Evolutionary conservation across 2,113 vertebrate species (phyloP).

Genomic region (Alligator mississippiensis): DNA sequence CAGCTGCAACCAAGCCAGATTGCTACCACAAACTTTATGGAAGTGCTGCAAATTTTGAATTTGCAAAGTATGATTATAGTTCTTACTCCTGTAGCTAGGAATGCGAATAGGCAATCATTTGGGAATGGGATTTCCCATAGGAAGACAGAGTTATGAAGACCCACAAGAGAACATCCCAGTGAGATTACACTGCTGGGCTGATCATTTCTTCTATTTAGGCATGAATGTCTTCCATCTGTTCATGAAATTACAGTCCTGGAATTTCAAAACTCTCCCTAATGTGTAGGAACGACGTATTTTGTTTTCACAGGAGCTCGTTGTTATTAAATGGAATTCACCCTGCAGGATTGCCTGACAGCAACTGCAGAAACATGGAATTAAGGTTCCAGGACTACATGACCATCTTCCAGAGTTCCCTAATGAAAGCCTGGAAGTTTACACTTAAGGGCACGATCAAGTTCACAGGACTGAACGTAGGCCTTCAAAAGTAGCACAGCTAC

Average conservation of each 20-base stretch:
- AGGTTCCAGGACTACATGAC: not conserved
- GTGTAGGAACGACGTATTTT: not conserved
- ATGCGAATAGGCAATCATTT: conserved; percentile 13
- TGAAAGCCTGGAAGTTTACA: not conserved
- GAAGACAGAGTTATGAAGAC: conserved; percentile 2
- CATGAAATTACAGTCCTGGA: not conserved
- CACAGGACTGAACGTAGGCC: not conserved
- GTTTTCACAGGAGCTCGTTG: not conserved
- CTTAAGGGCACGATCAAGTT: not conserved
- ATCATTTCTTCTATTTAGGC: not conserved
- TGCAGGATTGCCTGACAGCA: not conserved
- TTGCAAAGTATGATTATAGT: not conserved
- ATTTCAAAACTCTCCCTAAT: not conserved
- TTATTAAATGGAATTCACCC: not conserved
- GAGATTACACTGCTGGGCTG: not conserved
- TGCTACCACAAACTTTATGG: not conserved
- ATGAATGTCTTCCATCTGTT: not conserved
- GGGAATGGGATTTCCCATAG: not conserved
- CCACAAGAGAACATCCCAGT: not conserved
- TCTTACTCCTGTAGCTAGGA: not conserved
- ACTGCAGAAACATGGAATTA: not conserved
- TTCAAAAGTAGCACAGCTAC: not conserved
- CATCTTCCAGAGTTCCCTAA: not conserved
- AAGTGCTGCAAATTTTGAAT: not conserved
- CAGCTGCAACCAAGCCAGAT: not conserved